Evolutionary conservation across 1,140 invertebrate species (phyloP), one percentile per base, ranked within the genome.

Genomic region (Melipona quadrifasciata): DNA sequence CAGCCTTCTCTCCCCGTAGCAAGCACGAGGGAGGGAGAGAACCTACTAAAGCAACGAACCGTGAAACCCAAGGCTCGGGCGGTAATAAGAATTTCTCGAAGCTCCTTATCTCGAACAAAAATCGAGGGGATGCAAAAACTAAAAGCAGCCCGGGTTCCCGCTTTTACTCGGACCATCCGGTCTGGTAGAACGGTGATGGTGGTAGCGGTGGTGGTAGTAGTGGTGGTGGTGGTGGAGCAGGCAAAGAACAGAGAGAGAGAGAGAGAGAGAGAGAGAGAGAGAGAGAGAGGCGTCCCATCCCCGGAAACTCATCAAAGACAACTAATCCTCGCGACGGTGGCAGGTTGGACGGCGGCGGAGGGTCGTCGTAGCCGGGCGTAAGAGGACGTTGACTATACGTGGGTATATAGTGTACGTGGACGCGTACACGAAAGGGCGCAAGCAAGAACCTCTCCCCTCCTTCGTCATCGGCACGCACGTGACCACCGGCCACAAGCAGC

Each of bases 401-500:
- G 31, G 5, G n/a, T 72, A 53, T 53, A n/a, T 51, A 72, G 24
- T 34, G 81, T 70, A 76, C 87, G 73, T 84, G 80, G 61, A 79
- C 80, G 84, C 39, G 80, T 76, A 31, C 8, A 73, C 70, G 80
- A 82, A 89, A 80, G 87, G 76, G 64, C 75, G 88, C 67, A 84
- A 89, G 88, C 57, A 89, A 89, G 84, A 74, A 84, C 58, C 31
- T 31, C 31, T 85, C 87, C 79, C 80, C 87, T 75, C 87, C 84
- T 91, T 90, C 90, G 88, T 92, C 87, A 90, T 89, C 84, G 85
- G 19, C 6, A 77, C 89, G 91, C 91, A 89, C 90, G 91, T 91
- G 91, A 92, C 89, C 82, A 89, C 89, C 90, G 80, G 84, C 87
- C 90, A 79, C 90, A 93, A 92, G 86, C 88, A 86, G 88, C 87